phyloP scores from a whole-genome alignment of 2,113 vertebrate species.

The Glaucomys volans region DNA sequence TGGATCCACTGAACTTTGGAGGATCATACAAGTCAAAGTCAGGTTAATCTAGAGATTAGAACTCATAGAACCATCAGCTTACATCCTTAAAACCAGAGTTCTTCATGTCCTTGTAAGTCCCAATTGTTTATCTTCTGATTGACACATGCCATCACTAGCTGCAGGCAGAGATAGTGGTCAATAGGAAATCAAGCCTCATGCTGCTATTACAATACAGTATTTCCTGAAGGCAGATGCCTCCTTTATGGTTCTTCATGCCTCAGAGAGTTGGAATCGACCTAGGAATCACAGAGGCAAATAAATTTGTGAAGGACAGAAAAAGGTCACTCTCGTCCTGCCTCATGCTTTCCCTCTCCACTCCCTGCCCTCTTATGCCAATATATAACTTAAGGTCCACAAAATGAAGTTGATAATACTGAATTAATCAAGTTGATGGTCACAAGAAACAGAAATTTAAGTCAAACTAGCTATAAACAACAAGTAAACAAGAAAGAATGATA shows the following conservation, averaged over 20 bases:
- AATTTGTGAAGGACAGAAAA: background rate
- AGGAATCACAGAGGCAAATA: slow-evolving; percentile 8
- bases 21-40: background rate
- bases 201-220: background rate
- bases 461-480: background rate
- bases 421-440: no score
- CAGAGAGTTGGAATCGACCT: background rate
- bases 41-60: background rate
- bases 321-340: background rate
- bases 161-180: slow-evolving; percentile 31
- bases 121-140: background rate
- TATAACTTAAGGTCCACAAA: background rate
- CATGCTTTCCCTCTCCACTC: background rate
- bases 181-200: background rate
- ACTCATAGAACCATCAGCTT: background rate
- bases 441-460: slow-evolving; percentile 12
- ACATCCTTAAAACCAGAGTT: background rate
- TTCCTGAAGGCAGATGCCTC: slow-evolving; percentile 64
- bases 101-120: slow-evolving; percentile 1
- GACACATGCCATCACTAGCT: background rate
- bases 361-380: background rate
- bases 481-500: background rate
- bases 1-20: slow-evolving; percentile 25
- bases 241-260: slow-evolving; percentile 59
- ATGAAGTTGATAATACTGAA: background rate